These are phyloP conservation scores for Antheraea assamensis DNA, from an alignment of 2,888 invertebrate genomes.

Conservation along the genomic window DNA sequence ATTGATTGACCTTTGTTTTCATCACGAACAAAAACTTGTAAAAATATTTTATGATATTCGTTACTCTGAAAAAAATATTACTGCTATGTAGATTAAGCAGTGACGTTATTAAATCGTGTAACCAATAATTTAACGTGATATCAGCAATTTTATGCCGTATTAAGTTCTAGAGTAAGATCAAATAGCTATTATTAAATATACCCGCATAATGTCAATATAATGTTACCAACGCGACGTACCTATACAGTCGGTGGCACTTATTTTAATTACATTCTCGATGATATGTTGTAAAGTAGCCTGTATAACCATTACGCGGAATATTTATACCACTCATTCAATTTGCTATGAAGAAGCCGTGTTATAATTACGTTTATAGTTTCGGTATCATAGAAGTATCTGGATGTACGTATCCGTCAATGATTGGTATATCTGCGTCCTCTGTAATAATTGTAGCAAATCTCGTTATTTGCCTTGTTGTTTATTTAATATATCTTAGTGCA, in stretches of 20 bases:
- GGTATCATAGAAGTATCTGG: background rate
- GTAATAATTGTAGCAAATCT: background rate
- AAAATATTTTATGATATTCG: background rate
- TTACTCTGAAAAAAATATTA: background rate
- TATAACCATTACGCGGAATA: constrained; percentile 5
- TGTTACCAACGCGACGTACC: background rate
- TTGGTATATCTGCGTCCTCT: background rate
- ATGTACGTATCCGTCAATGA: background rate
- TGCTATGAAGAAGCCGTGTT: background rate
- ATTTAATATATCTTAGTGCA: too few species aligned
- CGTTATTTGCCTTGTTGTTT: too few species aligned
- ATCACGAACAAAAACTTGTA: background rate
- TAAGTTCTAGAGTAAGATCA: constrained; percentile 2
- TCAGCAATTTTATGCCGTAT: constrained; percentile 10
- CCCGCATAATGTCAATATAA: background rate
- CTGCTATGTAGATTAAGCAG: background rate
- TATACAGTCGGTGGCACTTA: constrained; percentile 7
- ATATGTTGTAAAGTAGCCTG: background rate
- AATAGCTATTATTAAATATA: constrained; percentile 3
- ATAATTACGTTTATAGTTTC: background rate
- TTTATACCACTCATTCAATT: constrained; percentile 3
- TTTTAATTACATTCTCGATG: constrained; percentile 3
- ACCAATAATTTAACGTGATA: constrained; percentile 10
- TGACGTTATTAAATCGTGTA: background rate
- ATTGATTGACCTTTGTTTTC: background rate